Conservation (phyloP, 2,797 vertebrate species). For the Acomys russatus region DNA sequence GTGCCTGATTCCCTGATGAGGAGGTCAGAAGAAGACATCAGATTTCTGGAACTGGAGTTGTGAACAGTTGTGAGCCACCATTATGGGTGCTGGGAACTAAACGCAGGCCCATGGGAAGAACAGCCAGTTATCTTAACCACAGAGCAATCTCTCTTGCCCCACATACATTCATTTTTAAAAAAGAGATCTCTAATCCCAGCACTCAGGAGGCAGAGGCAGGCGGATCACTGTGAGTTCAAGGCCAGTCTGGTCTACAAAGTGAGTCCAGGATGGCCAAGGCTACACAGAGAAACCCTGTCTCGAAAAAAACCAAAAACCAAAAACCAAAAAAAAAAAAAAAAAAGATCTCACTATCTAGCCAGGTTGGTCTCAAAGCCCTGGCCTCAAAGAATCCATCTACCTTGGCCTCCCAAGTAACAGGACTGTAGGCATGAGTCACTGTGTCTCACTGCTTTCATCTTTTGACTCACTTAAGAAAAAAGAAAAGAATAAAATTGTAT, state of each 20-base stretch:
- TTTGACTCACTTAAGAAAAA: slow-evolving; percentile 34
- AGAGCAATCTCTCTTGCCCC: background rate
- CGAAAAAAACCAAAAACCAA: too few species aligned
- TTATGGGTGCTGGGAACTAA: background rate
- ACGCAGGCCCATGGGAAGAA: background rate
- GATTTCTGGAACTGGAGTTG: background rate
- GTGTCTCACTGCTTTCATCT: background rate
- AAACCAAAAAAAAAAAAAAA: background rate
- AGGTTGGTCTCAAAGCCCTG: background rate
- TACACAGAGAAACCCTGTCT: too few species aligned
- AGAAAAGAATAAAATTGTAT: slow-evolving; percentile 16
- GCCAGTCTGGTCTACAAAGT: too few species aligned
- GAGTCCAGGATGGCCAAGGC: too few species aligned
- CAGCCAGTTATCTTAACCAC: background rate
- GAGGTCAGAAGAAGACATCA: background rate
- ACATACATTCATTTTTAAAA: background rate
- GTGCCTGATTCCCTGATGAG: background rate
- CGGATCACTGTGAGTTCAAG: too few species aligned
- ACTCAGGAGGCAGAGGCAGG: too few species aligned
- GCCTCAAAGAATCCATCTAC: background rate
- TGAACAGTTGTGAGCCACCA: background rate
- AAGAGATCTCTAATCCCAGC: too few species aligned
- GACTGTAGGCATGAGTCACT: background rate
- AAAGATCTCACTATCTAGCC: background rate
- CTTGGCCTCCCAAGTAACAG: background rate